phyloP scores from a whole-genome alignment of 2,888 invertebrate genomes.

The Acleris emargana region DNA sequence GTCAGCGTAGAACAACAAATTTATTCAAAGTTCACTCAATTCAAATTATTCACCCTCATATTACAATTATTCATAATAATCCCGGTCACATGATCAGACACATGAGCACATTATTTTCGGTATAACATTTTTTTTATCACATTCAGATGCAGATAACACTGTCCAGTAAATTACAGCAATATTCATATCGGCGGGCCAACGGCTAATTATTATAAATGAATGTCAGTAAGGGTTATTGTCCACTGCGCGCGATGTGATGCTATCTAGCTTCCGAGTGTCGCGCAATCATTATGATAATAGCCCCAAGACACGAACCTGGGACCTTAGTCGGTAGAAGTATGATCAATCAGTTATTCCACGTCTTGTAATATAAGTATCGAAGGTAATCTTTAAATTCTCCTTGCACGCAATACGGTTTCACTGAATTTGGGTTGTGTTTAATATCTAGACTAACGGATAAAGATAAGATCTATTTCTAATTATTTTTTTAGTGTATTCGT shows the following conservation, averaged over 20 bases:
- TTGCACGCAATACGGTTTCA: conserved; percentile 29
- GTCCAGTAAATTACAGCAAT: conserved; percentile 50
- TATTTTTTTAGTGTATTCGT: conserved; percentile 20
- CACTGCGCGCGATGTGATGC: conserved; percentile 78
- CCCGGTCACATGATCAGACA: neutral
- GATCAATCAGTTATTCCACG: conserved; percentile 71
- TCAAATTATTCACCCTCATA: no score
- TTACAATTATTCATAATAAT: neutral
- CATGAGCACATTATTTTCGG: neutral
- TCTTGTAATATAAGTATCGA: conserved; percentile 40
- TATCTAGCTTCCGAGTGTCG: conserved; percentile 78
- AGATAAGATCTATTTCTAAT: conserved; percentile 29
- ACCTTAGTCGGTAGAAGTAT: conserved; percentile 42
- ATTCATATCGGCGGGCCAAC: conserved; percentile 54
- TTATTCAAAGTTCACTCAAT: no score
- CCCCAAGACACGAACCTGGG: conserved; percentile 69
- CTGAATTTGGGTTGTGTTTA: conserved; percentile 22
- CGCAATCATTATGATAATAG: conserved; percentile 77
- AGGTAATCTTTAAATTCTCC: conserved; percentile 33
- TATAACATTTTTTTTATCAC: neutral
- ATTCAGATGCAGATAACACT: conserved; percentile 25
- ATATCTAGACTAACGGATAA: conserved; percentile 32
- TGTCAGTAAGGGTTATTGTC: conserved; percentile 78
- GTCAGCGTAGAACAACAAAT: no score
- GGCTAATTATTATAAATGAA: conserved; percentile 75